A percentile compares a stretch with the other conserved stretches of the same genome.
These are phyloP conservation scores for Loriculus beryllinus DNA, from an alignment of 2,797 vertebrate genomes.

Conservation along the genomic window DNA sequence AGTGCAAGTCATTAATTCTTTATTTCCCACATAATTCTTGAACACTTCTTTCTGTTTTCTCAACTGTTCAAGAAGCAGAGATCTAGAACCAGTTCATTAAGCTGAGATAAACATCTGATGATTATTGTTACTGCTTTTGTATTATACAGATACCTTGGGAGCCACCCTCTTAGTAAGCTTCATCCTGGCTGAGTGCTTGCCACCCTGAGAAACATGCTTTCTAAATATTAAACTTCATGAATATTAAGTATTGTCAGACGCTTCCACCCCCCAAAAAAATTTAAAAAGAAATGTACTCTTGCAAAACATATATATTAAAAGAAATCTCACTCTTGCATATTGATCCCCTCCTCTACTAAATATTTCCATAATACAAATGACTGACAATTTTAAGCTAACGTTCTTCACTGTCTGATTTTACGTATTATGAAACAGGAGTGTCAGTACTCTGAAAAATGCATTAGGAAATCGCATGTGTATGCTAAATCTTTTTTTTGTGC, in stretches of 20 bases:
- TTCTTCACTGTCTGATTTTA: neutral
- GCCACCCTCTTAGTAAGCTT: neutral
- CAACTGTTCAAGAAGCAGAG: neutral
- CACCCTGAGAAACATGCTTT: neutral
- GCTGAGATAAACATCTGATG: constrained; percentile 5
- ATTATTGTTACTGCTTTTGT: neutral
- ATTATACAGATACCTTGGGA: neutral
- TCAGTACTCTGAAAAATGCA: neutral
- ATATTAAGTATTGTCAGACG: constrained; percentile 20
- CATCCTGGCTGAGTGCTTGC: constrained; percentile 15
- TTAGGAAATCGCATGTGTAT: neutral
- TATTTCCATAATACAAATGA: neutral
- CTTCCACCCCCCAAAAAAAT: neutral
- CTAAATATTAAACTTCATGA: constrained; percentile 36
- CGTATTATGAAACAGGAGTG: neutral
- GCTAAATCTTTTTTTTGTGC: neutral
- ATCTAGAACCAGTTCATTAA: neutral
- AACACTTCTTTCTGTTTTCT: neutral
- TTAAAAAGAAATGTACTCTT: neutral
- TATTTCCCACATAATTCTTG: neutral
- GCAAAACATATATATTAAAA: neutral
- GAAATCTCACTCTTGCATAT: neutral
- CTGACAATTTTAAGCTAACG: neutral
- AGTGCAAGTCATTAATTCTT: neutral
- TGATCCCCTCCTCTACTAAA: neutral